Conservation (phyloP, 2,113 vertebrate genomes). For the Cathartes aura region DNA sequence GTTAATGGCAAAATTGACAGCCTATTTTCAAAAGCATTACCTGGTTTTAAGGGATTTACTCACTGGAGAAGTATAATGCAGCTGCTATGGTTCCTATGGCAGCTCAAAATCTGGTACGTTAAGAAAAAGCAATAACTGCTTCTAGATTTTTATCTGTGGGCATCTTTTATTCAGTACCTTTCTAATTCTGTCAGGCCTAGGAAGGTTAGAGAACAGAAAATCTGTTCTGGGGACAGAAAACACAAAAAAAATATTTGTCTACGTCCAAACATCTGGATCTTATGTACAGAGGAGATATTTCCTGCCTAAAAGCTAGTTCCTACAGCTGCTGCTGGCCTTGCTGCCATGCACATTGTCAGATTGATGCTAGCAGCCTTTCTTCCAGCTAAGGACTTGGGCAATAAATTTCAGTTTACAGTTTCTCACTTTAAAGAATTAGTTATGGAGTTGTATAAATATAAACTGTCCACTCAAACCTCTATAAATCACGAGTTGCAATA, state of each 20-base stretch:
- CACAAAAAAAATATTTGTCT: background rate
- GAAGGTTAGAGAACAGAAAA: background rate
- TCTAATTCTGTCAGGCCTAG: background rate
- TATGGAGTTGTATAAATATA: background rate
- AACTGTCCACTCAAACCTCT: background rate
- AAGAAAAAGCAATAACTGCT: background rate
- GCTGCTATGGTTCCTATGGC: background rate
- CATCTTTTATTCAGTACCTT: background rate
- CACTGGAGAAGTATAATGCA: background rate
- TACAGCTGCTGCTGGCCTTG: background rate
- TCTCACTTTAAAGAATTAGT: background rate
- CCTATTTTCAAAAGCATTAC: background rate
- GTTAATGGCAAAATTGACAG: background rate
- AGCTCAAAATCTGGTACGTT: background rate
- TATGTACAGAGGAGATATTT: background rate
- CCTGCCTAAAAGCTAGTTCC: background rate
- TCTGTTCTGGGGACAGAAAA: background rate
- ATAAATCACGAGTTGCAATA: accelerated
- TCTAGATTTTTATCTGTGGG: background rate
- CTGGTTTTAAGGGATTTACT: background rate
- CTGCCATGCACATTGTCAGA: accelerated
- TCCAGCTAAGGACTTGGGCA: background rate
- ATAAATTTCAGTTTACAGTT: background rate
- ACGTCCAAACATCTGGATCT: accelerated
- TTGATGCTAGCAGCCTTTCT: background rate